Percentiles rank a stretch among this genome's conserved stretches.
Evolutionary conservation across 30 jellyfish, hydroid and myxozoan species (phyloP).

Genomic region (Cassiopea xamachana): DNA sequence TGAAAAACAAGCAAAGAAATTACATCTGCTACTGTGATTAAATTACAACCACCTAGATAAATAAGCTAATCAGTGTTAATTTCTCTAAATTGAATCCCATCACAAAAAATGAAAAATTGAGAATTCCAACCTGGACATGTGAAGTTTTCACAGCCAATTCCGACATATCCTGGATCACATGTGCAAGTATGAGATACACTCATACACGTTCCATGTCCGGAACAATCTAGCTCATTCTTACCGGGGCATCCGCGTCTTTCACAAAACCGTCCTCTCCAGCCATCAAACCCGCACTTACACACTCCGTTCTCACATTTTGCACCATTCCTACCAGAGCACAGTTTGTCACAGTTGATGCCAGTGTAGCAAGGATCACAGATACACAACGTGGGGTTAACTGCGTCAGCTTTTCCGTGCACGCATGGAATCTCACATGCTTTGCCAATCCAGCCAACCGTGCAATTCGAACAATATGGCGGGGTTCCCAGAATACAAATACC

Average conservation of each 20-base stretch:
- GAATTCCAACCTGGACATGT: constrained; percentile 61
- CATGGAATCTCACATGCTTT: constrained; percentile 70
- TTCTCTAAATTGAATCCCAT: too few species aligned
- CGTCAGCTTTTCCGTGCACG: constrained; percentile 60
- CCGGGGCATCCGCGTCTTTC: constrained; percentile 77
- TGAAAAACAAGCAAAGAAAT: too few species aligned
- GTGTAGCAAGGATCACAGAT: constrained; percentile 59
- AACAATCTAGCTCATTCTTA: constrained; percentile 53
- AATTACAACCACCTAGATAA: too few species aligned
- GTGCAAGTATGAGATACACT: constrained; percentile 66
- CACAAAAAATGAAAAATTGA: too few species aligned
- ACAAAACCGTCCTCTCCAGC: constrained; percentile 76
- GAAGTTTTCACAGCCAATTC: constrained; percentile 70
- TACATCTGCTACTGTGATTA: too few species aligned
- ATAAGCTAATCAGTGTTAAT: too few species aligned
- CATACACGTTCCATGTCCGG: constrained; percentile 77
- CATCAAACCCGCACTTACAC: constrained; percentile 73
- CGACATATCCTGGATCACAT: constrained; percentile 78
- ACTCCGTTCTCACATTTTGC: constrained; percentile 59
- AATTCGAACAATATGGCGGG: constrained; percentile 67
- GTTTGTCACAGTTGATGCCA: constrained; percentile 64
- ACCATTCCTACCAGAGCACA: constrained; percentile 58
- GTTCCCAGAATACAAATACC: constrained; percentile 65
- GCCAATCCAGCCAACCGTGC: constrained; percentile 77
- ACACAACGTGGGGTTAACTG: constrained; percentile 58